Percentiles rank a stretch among this genome's conserved stretches.
These are phyloP conservation scores for Drosophila fulvimacula DNA, from an alignment of 2,888 invertebrate genomes.

Conservation along the genomic window DNA sequence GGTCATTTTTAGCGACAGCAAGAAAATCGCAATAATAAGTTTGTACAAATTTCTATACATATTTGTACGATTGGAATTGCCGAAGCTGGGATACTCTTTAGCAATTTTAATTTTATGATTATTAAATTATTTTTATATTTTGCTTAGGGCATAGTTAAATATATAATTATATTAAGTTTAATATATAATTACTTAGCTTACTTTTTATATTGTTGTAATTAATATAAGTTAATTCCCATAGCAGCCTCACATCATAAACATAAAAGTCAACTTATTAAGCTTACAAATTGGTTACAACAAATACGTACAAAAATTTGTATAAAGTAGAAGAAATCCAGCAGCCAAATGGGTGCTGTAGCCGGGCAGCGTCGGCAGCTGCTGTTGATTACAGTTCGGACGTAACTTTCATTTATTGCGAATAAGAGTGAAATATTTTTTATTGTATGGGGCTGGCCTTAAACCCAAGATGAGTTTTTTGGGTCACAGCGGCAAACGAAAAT, in stretches of 20 bases:
- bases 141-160: no score
- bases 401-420: conserved; percentile 78
- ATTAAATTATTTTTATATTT: not conserved
- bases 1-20: conserved; percentile 68
- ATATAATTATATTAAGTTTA: not conserved
- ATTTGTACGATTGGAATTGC: no score
- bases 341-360: conserved; percentile 3
- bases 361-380: conserved; percentile 68
- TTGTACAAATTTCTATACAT: conserved; percentile 20
- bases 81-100: conserved; percentile 32
- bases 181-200: not conserved
- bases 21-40: conserved; percentile 63
- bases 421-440: conserved; percentile 75
- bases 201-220: not conserved
- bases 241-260: not conserved
- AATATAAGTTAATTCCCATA: not conserved
- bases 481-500: conserved; percentile 42
- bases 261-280: not conserved
- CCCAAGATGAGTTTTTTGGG: conserved; percentile 29
- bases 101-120: no score
- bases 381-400: conserved; percentile 78
- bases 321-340: conserved; percentile 18
- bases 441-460: conserved; percentile 40
- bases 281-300: not conserved
- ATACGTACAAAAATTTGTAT: conserved; percentile 6